These are phyloP conservation scores for Anadara kagoshimensis DNA, from an alignment of 1,140 invertebrate genomes.

Conservation along the genomic window DNA sequence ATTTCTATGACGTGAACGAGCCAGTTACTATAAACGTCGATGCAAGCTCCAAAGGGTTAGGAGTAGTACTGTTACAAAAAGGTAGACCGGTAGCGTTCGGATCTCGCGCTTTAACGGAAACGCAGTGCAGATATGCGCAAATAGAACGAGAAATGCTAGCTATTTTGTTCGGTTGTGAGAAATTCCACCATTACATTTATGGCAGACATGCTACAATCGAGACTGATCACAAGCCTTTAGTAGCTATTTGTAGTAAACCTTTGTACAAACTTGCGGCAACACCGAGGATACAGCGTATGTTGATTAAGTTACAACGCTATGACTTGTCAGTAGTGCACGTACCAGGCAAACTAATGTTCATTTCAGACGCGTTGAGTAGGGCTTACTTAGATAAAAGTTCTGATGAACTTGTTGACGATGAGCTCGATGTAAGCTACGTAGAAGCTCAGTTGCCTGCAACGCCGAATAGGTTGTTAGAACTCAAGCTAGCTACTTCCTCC, in stretches of 20 bases:
- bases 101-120: no score
- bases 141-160: no score
- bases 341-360: slow-evolving; percentile 38
- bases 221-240: no score
- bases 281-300: slow-evolving; percentile 46
- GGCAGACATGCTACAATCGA: no score
- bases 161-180: no score
- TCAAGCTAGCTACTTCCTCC: slow-evolving; percentile 6
- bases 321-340: slow-evolving; percentile 53
- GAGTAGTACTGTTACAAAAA: no score
- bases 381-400: slow-evolving; percentile 7
- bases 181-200: no score
- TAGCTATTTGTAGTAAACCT: slow-evolving; percentile 42
- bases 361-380: slow-evolving; percentile 20
- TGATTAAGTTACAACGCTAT: slow-evolving; percentile 41
- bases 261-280: slow-evolving; percentile 35
- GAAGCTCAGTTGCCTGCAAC: slow-evolving; percentile 20
- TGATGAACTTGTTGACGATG: slow-evolving; percentile 19
- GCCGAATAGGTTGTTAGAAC: background rate
- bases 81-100: no score
- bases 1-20: no score
- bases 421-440: slow-evolving; percentile 18
- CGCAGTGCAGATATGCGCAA: no score
- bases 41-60: no score
- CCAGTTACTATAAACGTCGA: no score